phyloP scores from a whole-genome alignment of 2,888 invertebrate genomes.

The Phoenoteleia sp. region DNA sequence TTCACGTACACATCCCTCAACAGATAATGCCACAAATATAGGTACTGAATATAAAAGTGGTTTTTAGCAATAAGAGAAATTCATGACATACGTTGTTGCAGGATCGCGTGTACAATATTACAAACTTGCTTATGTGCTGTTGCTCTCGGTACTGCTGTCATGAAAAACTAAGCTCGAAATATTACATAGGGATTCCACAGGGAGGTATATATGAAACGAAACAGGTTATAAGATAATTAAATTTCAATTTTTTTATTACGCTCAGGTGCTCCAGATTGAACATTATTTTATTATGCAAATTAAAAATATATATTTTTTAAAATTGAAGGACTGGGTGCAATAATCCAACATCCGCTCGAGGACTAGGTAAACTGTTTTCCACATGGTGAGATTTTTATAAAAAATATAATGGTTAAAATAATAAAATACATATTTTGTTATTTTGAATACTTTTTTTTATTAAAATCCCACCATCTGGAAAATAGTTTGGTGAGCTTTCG shows the following conservation, averaged over 20 bases:
- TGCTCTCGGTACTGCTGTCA: neutral
- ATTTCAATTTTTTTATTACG: constrained; percentile 20
- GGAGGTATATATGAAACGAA: neutral
- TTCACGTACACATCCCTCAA: constrained; percentile 16
- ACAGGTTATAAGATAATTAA: constrained; percentile 13
- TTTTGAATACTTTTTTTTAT: too few species aligned
- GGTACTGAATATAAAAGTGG: constrained; percentile 51
- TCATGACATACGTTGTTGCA: constrained; percentile 14
- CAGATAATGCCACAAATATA: constrained; percentile 47
- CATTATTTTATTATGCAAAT: too few species aligned
- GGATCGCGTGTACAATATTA: constrained; percentile 16
- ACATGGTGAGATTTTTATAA: too few species aligned
- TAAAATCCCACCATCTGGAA: too few species aligned
- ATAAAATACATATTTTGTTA: too few species aligned
- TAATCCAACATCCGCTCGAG: too few species aligned
- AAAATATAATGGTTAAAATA: too few species aligned
- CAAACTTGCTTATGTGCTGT: constrained; percentile 34
- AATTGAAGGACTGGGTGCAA: too few species aligned
- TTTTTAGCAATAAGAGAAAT: constrained; percentile 49
- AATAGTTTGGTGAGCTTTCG: too few species aligned
- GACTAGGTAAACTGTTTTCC: too few species aligned
- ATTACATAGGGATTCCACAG: neutral
- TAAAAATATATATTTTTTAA: too few species aligned
- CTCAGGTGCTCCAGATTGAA: too few species aligned
- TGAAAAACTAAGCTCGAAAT: constrained; percentile 16